Base-by-base conservation (phyloP, 2,113 vertebrate species). In the Syngnathus scovelli region DNA sequence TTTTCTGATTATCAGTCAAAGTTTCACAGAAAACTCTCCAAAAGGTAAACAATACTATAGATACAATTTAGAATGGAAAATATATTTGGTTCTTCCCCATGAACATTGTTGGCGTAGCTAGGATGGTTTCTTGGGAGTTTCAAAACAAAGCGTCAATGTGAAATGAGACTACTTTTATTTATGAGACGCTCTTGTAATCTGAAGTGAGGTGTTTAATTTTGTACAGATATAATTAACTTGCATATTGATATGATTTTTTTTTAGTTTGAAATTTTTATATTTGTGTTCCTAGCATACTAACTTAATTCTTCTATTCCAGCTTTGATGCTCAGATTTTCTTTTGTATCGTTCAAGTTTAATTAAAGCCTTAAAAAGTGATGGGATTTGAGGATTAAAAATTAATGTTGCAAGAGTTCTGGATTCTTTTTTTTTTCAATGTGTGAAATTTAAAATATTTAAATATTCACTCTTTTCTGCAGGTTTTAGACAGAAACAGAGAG, bases 231-330 rank as follows among this genome's bases (percentile, higher is more conserved):
- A 12, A 33, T 33, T 33, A 33, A 33, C 10, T 55, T 55, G 13
- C 70, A 71, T 83, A 83, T 87, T 88, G 78, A 87, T 88, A 80
- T 86, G 80, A 78, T 87, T 80, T 87, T 76, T 76, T 85, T 86
- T 90, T 88, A 87, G 70, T 81, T 85, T 88, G 83, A 86, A 82
- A 86, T 88, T 87, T 87, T 89, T 89, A 87, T 88, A 90, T 89
- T 92, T 90, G 74, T 90, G 90, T 87, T 85, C 83, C 68, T 88
- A 88, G 86, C 75, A 49, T 81, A 90, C 90, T 92, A 92, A 91
- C 86, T 92, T 92, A 90, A 92, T 86, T 87, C 70, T 75, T 75
- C 77, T 65, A 77, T 78, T 79, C 15, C 76, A 65, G 82, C 65
- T 78, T 65, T 76, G 75, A 84, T 82, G 78, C 75, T 81, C 72